These are phyloP conservation scores for Dolichallabes microphthalmus DNA, from an alignment of 2,113 vertebrate species.

Conservation along the genomic window DNA sequence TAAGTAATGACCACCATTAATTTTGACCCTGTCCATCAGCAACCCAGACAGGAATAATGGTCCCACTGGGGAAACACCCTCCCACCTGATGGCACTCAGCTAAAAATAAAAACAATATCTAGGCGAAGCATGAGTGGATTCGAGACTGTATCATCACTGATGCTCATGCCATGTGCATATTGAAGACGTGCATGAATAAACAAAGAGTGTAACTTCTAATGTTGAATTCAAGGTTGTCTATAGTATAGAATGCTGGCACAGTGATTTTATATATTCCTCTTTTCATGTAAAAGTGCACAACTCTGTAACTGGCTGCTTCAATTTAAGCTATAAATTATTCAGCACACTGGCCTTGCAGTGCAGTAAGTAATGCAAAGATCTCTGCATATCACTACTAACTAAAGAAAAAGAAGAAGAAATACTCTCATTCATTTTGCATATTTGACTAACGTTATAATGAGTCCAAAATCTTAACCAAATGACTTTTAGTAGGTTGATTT, in stretches of 20 bases:
- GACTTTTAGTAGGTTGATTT: neutral
- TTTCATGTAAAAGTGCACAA: conserved; percentile 28
- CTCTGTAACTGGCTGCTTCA: conserved; percentile 43
- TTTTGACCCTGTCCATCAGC: conserved; percentile 36
- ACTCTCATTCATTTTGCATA: neutral
- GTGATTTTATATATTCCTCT: neutral
- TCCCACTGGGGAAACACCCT: conserved; percentile 31
- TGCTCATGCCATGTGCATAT: neutral
- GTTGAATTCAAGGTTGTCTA: neutral
- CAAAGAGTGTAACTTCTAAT: neutral
- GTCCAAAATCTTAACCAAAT: neutral
- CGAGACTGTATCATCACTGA: neutral
- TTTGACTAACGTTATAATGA: neutral
- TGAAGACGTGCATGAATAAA: neutral
- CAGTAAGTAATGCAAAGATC: conserved; percentile 14
- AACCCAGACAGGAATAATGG: conserved; percentile 49
- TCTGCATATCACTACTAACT: neutral
- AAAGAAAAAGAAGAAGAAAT: neutral
- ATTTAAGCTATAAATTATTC: conserved; percentile 53
- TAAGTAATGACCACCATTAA: conserved; percentile 54
- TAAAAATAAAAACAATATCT: conserved; percentile 28
- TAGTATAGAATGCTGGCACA: neutral
- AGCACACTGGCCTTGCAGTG: conserved; percentile 35
- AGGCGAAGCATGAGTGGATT: conserved; percentile 28
- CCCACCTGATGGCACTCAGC: conserved; percentile 35